These are phyloP conservation scores for Trissolcus brochymenae DNA, from an alignment of 2,888 invertebrate genomes.

Conservation along the genomic window DNA sequence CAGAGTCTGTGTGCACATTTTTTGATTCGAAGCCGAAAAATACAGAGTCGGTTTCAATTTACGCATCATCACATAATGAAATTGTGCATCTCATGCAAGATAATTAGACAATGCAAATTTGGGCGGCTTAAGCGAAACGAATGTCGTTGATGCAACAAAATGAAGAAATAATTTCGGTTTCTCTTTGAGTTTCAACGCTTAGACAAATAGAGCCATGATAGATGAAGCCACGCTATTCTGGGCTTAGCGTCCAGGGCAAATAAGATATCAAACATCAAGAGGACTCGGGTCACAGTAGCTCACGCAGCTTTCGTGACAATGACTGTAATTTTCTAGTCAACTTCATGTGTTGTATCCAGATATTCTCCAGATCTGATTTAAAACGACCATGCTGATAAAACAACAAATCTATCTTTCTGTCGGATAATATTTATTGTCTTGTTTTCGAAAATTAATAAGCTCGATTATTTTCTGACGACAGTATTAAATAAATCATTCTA, in stretches of 20 bases:
- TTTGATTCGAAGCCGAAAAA: background rate
- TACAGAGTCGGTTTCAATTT: background rate
- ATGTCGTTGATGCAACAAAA: slow-evolving; percentile 40
- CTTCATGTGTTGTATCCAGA: too few relatives aligned
- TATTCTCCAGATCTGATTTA: too few relatives aligned
- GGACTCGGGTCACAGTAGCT: slow-evolving; percentile 59
- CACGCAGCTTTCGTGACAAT: slow-evolving; percentile 45
- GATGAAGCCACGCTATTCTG: slow-evolving; percentile 58
- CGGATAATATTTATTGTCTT: too few relatives aligned
- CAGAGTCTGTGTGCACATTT: too few relatives aligned
- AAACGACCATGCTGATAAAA: background rate
- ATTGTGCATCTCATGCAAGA: slow-evolving; percentile 27
- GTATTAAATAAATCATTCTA: too few relatives aligned
- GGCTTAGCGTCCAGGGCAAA: slow-evolving; percentile 62
- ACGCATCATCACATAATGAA: slow-evolving; percentile 30
- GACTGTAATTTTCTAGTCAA: slow-evolving; percentile 37
- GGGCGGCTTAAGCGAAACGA: slow-evolving; percentile 15
- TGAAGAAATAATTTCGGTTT: slow-evolving; percentile 48
- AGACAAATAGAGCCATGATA: slow-evolving; percentile 70
- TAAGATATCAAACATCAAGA: slow-evolving; percentile 73
- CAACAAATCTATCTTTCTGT: background rate
- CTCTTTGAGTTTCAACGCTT: slow-evolving; percentile 57
- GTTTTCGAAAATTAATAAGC: too few relatives aligned
- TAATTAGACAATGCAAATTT: slow-evolving; percentile 40
- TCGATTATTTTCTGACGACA: too few relatives aligned